Evolutionary conservation across 2,113 vertebrate species (phyloP).

Genomic region (Amphiprion ocellaris): DNA sequence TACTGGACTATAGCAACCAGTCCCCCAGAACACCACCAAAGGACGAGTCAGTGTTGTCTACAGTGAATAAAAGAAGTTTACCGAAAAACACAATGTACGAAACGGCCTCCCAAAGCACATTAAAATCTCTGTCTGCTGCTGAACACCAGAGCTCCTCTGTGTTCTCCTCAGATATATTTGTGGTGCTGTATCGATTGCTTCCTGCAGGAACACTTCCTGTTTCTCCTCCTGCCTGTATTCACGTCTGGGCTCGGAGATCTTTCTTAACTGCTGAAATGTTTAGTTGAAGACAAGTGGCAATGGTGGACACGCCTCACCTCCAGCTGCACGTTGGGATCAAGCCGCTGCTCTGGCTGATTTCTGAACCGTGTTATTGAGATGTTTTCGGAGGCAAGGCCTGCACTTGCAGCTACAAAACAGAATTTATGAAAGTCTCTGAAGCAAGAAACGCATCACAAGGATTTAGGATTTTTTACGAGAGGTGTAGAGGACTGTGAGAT

Average conservation of each 20-base stretch:
- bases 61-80: slow-evolving; percentile 8
- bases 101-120: slow-evolving; percentile 1
- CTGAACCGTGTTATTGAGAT: slow-evolving; percentile 36
- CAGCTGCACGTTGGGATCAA: slow-evolving; percentile 16
- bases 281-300: slow-evolving; percentile 28
- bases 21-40: background rate
- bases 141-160: slow-evolving; percentile 32
- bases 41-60: background rate
- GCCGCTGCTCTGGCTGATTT: slow-evolving; percentile 20
- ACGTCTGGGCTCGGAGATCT: slow-evolving; percentile 31
- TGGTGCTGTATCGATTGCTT: slow-evolving; percentile 55
- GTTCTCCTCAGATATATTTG: slow-evolving; percentile 53
- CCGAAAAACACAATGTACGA: background rate
- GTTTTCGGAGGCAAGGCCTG: slow-evolving; percentile 11
- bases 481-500: background rate
- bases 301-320: slow-evolving; percentile 26
- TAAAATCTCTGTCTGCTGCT: slow-evolving; percentile 26
- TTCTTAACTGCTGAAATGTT: slow-evolving; percentile 49
- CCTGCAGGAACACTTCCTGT: slow-evolving; percentile 34
- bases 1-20: background rate
- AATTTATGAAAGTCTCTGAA: slow-evolving; percentile 6
- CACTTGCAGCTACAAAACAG: slow-evolving; percentile 7
- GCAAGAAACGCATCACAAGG: background rate
- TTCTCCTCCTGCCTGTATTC: slow-evolving; percentile 28
- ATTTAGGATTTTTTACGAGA: background rate